Conservation (phyloP, 1,140 invertebrate genomes). For the Anastrepha ludens region DNA sequence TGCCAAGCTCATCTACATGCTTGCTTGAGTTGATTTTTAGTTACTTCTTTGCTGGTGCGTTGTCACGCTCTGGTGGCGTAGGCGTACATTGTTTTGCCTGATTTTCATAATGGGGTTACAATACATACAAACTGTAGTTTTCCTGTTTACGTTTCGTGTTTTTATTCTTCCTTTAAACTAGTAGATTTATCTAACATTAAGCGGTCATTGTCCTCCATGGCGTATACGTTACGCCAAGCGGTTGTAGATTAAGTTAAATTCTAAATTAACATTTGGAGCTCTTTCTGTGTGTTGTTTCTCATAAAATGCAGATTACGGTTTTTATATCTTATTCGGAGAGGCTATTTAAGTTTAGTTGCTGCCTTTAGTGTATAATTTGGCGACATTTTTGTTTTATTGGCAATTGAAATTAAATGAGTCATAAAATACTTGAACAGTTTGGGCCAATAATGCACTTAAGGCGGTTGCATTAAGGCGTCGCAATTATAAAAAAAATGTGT, state of each 20-base stretch:
- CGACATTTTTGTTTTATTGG: not conserved
- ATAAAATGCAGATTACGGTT: not conserved
- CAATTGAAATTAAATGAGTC: not conserved
- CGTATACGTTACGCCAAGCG: not conserved
- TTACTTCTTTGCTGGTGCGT: not conserved
- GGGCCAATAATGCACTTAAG: not conserved
- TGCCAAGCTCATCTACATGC: not conserved
- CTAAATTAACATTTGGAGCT: not conserved
- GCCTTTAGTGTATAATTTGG: not conserved
- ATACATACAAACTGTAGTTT: too few species aligned
- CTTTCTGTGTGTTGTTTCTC: not conserved
- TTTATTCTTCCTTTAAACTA: too few species aligned
- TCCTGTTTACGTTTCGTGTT: not conserved
- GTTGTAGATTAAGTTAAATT: slow-evolving; percentile 20
- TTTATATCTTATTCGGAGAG: not conserved
- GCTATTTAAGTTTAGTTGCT: not conserved
- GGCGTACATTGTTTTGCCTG: not conserved
- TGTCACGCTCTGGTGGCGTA: not conserved
- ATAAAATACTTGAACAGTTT: not conserved
- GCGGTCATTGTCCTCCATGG: slow-evolving; percentile 37
- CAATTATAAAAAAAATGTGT: too few species aligned
- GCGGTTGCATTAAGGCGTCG: not conserved
- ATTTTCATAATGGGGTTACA: not conserved
- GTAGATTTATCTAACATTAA: not conserved
- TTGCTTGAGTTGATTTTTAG: not conserved